Evolutionary conservation across 2,797 vertebrate genomes (phyloP).

Genomic region (Luscinia megarhynchos): DNA sequence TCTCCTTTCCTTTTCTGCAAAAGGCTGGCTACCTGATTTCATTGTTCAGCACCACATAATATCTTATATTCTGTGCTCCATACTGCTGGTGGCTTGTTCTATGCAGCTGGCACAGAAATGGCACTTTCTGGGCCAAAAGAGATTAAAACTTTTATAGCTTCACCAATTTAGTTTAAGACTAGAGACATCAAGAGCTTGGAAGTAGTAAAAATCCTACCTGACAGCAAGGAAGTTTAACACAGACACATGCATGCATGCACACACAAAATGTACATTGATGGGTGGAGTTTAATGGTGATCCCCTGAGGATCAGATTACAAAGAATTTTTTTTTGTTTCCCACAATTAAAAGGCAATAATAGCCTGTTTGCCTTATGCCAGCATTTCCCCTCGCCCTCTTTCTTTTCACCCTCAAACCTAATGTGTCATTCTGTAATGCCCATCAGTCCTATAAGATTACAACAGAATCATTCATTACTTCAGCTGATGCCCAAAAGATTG

Average conservation of each 20-base stretch:
- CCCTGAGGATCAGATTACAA: conserved; percentile 37
- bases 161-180: conserved; percentile 58
- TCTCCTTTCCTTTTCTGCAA: neutral
- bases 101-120: neutral
- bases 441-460: conserved; percentile 28
- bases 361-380: neutral
- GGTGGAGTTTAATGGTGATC: conserved; percentile 19
- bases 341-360: conserved; percentile 26
- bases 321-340: conserved; percentile 30
- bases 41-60: conserved; percentile 12
- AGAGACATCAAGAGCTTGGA: conserved; percentile 35
- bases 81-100: neutral
- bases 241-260: neutral
- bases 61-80: conserved; percentile 13
- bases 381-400: neutral
- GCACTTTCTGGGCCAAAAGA: conserved; percentile 11
- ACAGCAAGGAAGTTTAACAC: conserved; percentile 45
- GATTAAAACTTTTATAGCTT: conserved; percentile 51
- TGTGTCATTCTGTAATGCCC: neutral
- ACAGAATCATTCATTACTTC: conserved; percentile 51
- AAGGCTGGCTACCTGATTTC: neutral
- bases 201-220: conserved; percentile 48
- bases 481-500: conserved; percentile 48
- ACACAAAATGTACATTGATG: neutral
- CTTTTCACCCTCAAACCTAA: conserved; percentile 21